Conservation (phyloP, 2,113 vertebrate genomes). For the Percopsis transmontana region DNA sequence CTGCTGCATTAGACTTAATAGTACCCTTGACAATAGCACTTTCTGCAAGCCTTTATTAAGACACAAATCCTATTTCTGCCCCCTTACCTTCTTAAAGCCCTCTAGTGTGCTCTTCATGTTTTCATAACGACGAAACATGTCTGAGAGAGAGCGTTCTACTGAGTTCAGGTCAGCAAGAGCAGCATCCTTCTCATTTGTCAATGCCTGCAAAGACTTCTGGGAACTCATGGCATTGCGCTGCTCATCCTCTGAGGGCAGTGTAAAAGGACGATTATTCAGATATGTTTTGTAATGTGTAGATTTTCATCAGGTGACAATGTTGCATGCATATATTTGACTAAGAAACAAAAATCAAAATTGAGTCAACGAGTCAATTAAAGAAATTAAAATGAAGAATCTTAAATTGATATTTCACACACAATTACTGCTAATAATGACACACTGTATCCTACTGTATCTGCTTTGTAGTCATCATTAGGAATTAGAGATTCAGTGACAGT, state of each 20-base stretch:
- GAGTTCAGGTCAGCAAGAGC: constrained; percentile 93
- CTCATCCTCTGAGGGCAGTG: constrained; percentile 84
- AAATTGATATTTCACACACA: background rate
- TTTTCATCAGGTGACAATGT: background rate
- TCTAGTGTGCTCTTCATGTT: constrained; percentile 93
- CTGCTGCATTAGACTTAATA: background rate
- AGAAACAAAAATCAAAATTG: background rate
- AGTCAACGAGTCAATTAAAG: background rate
- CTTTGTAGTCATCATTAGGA: background rate
- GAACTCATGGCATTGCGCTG: constrained; percentile 85
- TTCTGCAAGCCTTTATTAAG: background rate
- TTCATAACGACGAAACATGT: constrained; percentile 94
- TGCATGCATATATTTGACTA: background rate
- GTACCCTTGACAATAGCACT: no score
- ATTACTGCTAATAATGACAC: background rate
- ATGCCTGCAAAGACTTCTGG: constrained; percentile 88
- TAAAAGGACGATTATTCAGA: constrained; percentile 5
- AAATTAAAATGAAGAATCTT: background rate
- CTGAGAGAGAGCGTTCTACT: constrained; percentile 93
- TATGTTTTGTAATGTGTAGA: background rate
- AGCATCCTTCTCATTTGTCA: constrained; percentile 89
- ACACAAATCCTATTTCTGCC: background rate
- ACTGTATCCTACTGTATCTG: background rate
- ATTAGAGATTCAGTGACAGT: no score
- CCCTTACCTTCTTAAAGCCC: constrained; percentile 92